These are phyloP conservation scores for Tenthredo distinguenda DNA, from an alignment of 2,888 invertebrate species.

Conservation along the genomic window DNA sequence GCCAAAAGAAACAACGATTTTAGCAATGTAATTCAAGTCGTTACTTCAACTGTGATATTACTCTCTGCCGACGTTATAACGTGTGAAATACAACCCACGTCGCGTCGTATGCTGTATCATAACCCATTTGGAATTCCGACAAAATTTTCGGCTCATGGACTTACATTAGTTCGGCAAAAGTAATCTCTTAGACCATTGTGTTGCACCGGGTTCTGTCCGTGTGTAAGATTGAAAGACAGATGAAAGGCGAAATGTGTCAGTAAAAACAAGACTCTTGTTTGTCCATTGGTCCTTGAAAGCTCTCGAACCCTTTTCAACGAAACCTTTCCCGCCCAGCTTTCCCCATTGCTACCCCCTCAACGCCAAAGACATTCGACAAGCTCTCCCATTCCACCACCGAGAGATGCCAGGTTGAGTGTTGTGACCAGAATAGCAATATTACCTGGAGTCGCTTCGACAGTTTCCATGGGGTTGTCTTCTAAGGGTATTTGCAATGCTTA, in stretches of 20 bases:
- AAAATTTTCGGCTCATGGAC: background rate
- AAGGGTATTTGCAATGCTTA: constrained; percentile 28
- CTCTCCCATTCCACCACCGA: constrained; percentile 56
- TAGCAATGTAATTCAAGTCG: background rate
- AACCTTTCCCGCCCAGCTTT: constrained; percentile 36
- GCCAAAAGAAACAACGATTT: background rate
- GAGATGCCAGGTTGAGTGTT: constrained; percentile 53
- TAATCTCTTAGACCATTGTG: constrained; percentile 1
- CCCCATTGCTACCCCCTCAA: background rate
- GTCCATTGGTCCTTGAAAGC: constrained; percentile 39
- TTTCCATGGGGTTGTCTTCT: constrained; percentile 55
- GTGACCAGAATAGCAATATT: constrained; percentile 65
- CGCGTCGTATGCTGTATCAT: background rate
- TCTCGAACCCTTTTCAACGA: constrained; percentile 46
- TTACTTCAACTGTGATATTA: background rate
- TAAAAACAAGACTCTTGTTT: constrained; percentile 39
- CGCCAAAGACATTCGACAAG: constrained; percentile 44
- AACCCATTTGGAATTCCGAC: background rate
- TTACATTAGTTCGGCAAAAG: background rate
- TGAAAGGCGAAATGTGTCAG: constrained; percentile 32
- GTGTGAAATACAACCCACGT: background rate
- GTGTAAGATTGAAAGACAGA: constrained; percentile 26
- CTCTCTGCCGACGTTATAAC: background rate
- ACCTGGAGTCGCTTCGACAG: constrained; percentile 58
- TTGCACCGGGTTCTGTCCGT: background rate